Conservation (phyloP, 2,888 invertebrate species). For the Pollenia griseotomentosa region DNA sequence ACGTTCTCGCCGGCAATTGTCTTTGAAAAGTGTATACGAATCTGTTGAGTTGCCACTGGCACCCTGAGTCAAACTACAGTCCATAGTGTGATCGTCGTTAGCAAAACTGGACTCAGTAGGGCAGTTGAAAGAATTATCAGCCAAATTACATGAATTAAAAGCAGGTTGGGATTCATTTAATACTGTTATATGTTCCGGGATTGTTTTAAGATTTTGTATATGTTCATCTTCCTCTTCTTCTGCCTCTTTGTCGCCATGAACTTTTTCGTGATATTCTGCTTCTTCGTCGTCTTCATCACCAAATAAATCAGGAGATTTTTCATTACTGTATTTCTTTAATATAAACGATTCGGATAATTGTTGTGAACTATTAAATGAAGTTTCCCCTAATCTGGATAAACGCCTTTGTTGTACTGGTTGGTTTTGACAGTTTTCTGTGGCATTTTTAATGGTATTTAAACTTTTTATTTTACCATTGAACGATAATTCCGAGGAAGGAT, state of each 20-base stretch:
- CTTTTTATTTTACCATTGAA: slow-evolving; percentile 83
- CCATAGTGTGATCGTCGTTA: slow-evolving; percentile 77
- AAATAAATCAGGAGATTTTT: slow-evolving; percentile 88
- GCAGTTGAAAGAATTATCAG: slow-evolving; percentile 76
- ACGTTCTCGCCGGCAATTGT: slow-evolving; percentile 80
- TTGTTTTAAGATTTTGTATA: slow-evolving; percentile 18
- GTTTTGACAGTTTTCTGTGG: not conserved
- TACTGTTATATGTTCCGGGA: slow-evolving; percentile 26
- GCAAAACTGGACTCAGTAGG: slow-evolving; percentile 80
- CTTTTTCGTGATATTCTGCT: slow-evolving; percentile 73
- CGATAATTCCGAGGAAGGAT: slow-evolving; percentile 76
- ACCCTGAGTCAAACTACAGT: slow-evolving; percentile 74
- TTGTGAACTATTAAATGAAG: slow-evolving; percentile 72
- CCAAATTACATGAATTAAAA: slow-evolving; percentile 34
- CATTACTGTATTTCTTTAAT: slow-evolving; percentile 79
- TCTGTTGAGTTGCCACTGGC: slow-evolving; percentile 65
- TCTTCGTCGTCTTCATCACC: slow-evolving; percentile 86
- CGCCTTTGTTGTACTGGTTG: not conserved
- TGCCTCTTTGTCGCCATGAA: slow-evolving; percentile 18
- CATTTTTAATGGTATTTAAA: slow-evolving; percentile 72
- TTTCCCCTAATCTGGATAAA: slow-evolving; percentile 70
- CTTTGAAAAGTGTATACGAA: slow-evolving; percentile 75
- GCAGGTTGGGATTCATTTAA: slow-evolving; percentile 48
- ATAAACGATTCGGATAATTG: slow-evolving; percentile 76
- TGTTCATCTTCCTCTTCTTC: slow-evolving; percentile 11